A percentile compares a stretch with the other conserved stretches of the same genome.
These are phyloP conservation scores for Neodiprion fabricii DNA, from an alignment of 1,140 invertebrate genomes.

Conservation along the genomic window DNA sequence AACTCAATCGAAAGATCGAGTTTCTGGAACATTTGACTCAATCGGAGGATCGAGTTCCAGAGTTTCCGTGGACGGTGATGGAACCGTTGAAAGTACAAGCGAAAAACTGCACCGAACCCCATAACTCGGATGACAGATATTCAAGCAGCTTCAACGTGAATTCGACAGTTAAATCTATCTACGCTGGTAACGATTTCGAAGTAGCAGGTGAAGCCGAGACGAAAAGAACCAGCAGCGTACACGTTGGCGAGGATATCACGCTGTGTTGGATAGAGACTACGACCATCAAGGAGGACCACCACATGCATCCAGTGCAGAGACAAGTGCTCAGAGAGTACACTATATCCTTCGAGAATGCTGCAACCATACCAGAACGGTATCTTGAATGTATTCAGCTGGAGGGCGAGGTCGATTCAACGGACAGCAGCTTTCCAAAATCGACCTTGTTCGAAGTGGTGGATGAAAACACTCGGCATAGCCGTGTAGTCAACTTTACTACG, in stretches of 20 bases:
- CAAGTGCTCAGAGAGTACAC: slow-evolving; percentile 39
- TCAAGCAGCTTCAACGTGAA: neutral
- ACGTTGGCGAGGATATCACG: slow-evolving; percentile 35
- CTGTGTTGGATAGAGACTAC: slow-evolving; percentile 42
- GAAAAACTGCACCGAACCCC: neutral
- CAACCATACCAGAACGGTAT: slow-evolving; percentile 36
- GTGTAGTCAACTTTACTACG: slow-evolving; percentile 29
- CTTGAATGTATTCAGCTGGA: slow-evolving; percentile 30
- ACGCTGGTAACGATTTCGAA: slow-evolving; percentile 6
- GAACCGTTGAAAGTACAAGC: neutral
- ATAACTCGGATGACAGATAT: neutral
- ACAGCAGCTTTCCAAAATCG: slow-evolving; percentile 20
- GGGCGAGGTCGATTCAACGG: slow-evolving; percentile 26
- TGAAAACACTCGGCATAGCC: slow-evolving; percentile 36
- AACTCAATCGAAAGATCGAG: too few relatives aligned
- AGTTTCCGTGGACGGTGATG: neutral
- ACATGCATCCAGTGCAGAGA: slow-evolving; percentile 25
- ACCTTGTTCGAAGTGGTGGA: slow-evolving; percentile 30
- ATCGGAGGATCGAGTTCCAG: too few relatives aligned
- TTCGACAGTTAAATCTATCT: neutral
- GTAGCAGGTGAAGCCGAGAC: slow-evolving; percentile 18
- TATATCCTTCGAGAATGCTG: slow-evolving; percentile 42
- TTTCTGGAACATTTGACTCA: too few relatives aligned
- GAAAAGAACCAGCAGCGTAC: slow-evolving; percentile 27
- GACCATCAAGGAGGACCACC: slow-evolving; percentile 38